A percentile compares a stretch with the other conserved stretches of the same genome.
These are phyloP conservation scores for Proctacanthus coquilletti DNA, from an alignment of 1,140 invertebrate species.

Conservation along the genomic window DNA sequence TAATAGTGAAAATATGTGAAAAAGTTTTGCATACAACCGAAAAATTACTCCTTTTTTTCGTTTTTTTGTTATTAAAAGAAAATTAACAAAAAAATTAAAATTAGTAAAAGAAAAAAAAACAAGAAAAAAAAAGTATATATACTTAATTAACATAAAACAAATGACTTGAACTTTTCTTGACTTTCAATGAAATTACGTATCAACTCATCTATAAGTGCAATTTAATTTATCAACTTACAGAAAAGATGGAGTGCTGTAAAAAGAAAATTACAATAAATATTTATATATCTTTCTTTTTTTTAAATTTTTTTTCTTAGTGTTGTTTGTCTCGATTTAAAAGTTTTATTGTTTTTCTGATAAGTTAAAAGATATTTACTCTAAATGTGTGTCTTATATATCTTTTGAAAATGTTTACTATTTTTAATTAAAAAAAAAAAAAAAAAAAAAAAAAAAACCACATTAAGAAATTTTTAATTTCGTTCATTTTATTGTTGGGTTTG, in stretches of 20 bases:
- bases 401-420: neutral
- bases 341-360: no score
- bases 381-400: neutral
- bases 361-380: no score
- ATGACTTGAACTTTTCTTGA: no score
- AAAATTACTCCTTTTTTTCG: no score
- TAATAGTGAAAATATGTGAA: no score
- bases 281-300: neutral
- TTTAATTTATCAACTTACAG: constrained; percentile 19
- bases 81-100: neutral
- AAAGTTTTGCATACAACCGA: neutral
- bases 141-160: no score
- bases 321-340: no score
- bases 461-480: no score
- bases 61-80: neutral
- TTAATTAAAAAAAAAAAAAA: neutral
- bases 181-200: neutral
- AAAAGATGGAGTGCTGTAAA: constrained; percentile 25
- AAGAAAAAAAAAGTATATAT: neutral
- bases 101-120: neutral
- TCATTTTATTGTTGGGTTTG: no score
- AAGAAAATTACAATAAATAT: constrained; percentile 3
- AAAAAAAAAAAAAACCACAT: no score
- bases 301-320: neutral
- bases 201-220: neutral